These are phyloP conservation scores for Lampris megalopsis DNA, from an alignment of 2,113 vertebrate species.

Conservation along the genomic window DNA sequence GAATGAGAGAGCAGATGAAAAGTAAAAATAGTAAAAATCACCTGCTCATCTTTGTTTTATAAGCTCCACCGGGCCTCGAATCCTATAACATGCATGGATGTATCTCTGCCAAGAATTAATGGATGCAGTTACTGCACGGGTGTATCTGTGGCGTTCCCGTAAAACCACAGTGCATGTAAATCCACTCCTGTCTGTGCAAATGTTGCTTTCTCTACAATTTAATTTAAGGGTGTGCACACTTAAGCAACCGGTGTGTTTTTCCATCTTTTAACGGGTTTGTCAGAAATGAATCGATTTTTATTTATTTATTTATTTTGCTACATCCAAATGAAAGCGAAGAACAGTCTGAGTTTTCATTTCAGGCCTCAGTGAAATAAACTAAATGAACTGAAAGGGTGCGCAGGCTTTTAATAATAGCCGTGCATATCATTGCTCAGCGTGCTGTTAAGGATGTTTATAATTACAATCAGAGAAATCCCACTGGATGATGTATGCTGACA, in stretches of 20 bases:
- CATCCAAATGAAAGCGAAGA: neutral
- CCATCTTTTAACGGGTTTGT: too few species aligned
- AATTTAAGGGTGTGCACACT: too few species aligned
- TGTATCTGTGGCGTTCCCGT: neutral
- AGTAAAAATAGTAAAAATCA: neutral
- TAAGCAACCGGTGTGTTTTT: too few species aligned
- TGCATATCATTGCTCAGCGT: too few species aligned
- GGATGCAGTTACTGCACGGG: neutral
- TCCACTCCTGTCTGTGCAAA: too few species aligned
- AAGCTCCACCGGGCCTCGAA: conserved; percentile 16
- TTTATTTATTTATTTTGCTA: neutral
- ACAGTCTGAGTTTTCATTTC: too few species aligned
- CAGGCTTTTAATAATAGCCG: too few species aligned
- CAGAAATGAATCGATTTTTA: too few species aligned
- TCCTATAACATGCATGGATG: conserved; percentile 1
- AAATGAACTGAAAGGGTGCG: too few species aligned
- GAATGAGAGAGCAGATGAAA: too few species aligned
- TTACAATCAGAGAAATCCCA: conserved; percentile 22
- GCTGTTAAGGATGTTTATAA: conserved; percentile 22
- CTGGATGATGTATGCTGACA: conserved; percentile 24
- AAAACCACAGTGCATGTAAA: neutral
- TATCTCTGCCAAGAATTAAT: neutral
- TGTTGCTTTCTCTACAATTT: too few species aligned
- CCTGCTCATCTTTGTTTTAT: conserved; percentile 19
- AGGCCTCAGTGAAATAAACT: too few species aligned